Evolutionary conservation across 1,140 invertebrate genomes (phyloP).

Genomic region (Brachionus angularis): DNA sequence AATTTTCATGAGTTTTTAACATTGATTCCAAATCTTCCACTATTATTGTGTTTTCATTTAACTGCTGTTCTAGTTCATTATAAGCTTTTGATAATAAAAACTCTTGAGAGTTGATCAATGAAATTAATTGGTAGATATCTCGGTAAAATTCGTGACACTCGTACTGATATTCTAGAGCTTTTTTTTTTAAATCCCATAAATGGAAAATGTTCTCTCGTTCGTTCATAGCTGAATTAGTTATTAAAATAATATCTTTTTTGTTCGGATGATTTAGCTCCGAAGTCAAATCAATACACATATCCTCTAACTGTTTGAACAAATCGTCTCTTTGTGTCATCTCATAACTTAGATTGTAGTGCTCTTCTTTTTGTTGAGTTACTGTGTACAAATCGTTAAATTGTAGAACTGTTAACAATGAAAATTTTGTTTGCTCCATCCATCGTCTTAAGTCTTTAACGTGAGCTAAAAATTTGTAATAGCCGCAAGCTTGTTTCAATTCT

Average conservation of each 20-base stretch:
- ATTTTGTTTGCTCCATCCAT: conserved; percentile 1
- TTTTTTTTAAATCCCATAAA: conserved; percentile 6
- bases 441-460: not conserved
- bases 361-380: not conserved
- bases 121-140: conserved; percentile 3
- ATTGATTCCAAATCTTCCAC: conserved; percentile 18
- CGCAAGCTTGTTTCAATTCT: not conserved
- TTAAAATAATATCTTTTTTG: not conserved
- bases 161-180: not conserved
- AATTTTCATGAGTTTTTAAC: not conserved
- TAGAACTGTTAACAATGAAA: not conserved
- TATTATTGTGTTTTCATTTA: not conserved
- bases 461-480: conserved; percentile 10
- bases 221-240: not conserved
- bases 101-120: not conserved
- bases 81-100: not conserved
- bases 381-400: not conserved
- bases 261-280: not conserved
- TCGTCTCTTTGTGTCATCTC: conserved; percentile 37
- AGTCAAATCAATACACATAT: conserved; percentile 1
- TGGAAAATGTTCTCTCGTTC: conserved; percentile 3
- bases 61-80: conserved; percentile 8
- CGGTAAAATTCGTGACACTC: conserved; percentile 39
- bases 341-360: not conserved
- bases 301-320: conserved; percentile 6